Evolutionary conservation across 2,113 vertebrate genomes (phyloP).

Genomic region (Hirundichthys speculiger): DNA sequence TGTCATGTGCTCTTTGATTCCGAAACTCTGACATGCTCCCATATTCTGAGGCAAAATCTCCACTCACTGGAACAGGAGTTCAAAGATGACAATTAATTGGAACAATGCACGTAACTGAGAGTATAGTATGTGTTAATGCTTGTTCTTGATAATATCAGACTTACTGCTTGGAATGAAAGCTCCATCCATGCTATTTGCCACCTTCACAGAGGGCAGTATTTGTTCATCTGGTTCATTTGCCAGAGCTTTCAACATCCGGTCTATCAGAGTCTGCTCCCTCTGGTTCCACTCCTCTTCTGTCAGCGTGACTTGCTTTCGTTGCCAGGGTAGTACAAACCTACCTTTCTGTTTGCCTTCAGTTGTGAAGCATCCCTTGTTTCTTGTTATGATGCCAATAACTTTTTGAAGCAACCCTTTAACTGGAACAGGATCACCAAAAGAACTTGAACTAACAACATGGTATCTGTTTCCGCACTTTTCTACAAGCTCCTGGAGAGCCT

Average conservation of each 20-base stretch:
- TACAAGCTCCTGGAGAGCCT: conserved; percentile 11
- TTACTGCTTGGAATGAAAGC: rapidly evolving
- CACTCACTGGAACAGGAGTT: not conserved
- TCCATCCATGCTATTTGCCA: not conserved
- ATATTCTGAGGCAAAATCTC: conserved; percentile 3
- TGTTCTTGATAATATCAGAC: not conserved
- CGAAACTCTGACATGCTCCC: rapidly evolving
- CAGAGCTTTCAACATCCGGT: not conserved
- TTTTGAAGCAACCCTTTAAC: not conserved
- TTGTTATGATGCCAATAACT: rapidly evolving
- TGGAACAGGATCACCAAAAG: not conserved
- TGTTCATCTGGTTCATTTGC: not conserved
- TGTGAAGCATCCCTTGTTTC: not conserved
- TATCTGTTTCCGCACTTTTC: not conserved
- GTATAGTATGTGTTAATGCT: rapidly evolving
- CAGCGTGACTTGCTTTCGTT: rapidly evolving
- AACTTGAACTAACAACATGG: not conserved
- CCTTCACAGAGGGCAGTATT: rapidly evolving
- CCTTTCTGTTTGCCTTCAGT: not conserved
- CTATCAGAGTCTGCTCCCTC: conserved; percentile 10
- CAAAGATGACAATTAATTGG: not conserved
- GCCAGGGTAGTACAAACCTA: not conserved
- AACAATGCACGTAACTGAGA: not conserved
- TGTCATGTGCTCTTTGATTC: not conserved
- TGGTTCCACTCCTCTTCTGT: not conserved